Evolutionary conservation across 2,888 invertebrate genomes (phyloP), one percentile per base, ranked within the genome.

Genomic region (Atethmia centrago): DNA sequence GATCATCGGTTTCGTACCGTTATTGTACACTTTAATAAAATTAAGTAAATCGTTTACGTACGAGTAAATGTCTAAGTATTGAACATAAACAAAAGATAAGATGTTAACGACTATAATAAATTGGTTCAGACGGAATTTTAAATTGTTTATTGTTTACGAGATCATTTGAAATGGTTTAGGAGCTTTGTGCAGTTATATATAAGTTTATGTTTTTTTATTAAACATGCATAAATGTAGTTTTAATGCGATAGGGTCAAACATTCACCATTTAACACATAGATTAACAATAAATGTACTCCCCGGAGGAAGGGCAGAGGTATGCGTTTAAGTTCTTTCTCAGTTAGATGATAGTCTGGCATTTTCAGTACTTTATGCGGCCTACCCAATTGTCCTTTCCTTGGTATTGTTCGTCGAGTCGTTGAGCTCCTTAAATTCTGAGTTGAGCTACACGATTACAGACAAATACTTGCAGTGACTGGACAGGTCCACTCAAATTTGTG

Each of bases 11-110:
- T 45, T 36, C 8, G 25, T 28, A 16, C 10, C 25, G 3, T 12
- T 12, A 42, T 25, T 56, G 5, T 31, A 21, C 9, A 8, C 14
- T 25, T 2, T 5, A 9, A 5, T 40, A 45, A 9, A 3, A n/a
- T 63, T 28, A 70, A 42, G 16, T 79, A 70, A 76, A 79, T 77
- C 21, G 4, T 64, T 10, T 28, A 1, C 21, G 2, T 31, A n/a
- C n/a, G n/a, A n/a, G n/a, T n/a, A 14, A 59, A 42, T 31, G 10
- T 55, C 68, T 65, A 58, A 59, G 45, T 64, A 42, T 71, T 25
- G 5, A 58, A 59, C 47, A 59, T 77, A 64, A 77, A 71, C 49
- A 65, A 64, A 16, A 64, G 72, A 77, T 79, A 79, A 61, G 28
- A 12, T 59, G 53, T 71, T 59, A 77, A 77, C 51, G 59, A 25